These are phyloP conservation scores for Seira sanloemensis DNA, from an alignment of 2,888 invertebrate genomes.

Conservation along the genomic window DNA sequence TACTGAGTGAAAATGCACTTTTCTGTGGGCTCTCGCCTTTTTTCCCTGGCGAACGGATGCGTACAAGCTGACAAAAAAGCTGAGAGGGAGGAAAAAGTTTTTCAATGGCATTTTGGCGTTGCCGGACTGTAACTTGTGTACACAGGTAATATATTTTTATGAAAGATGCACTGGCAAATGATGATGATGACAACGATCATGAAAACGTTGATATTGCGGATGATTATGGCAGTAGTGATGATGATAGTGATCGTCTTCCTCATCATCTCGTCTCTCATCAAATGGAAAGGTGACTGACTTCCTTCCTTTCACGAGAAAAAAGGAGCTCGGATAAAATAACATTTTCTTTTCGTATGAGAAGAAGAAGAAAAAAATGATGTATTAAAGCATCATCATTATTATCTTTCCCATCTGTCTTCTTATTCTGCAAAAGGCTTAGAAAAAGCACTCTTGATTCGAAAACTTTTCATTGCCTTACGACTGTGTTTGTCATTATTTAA, in stretches of 20 bases:
- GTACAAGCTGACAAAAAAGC: slow-evolving; percentile 23
- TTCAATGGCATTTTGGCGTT: no score
- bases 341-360: slow-evolving; percentile 8
- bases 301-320: slow-evolving; percentile 28
- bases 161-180: slow-evolving; percentile 13
- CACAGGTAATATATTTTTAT: no score
- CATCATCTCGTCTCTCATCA: slow-evolving; percentile 50
- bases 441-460: slow-evolving; percentile 17
- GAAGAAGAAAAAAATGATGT: background rate
- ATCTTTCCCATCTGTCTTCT: slow-evolving; percentile 21
- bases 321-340: background rate
- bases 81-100: background rate
- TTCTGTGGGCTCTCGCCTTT: background rate
- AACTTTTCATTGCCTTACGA: slow-evolving; percentile 5
- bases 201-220: slow-evolving; percentile 31
- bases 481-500: slow-evolving; percentile 15
- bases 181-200: slow-evolving; percentile 28
- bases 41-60: slow-evolving; percentile 28
- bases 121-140: no score
- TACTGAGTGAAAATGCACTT: slow-evolving; percentile 18
- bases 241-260: slow-evolving; percentile 43
- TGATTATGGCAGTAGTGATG: slow-evolving; percentile 48
- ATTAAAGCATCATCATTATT: slow-evolving; percentile 29
- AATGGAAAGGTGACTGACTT: slow-evolving; percentile 61
- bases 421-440: background rate